phyloP scores from a whole-genome alignment of 2,797 vertebrate species.

The Muraenolepis orangiensis region DNA sequence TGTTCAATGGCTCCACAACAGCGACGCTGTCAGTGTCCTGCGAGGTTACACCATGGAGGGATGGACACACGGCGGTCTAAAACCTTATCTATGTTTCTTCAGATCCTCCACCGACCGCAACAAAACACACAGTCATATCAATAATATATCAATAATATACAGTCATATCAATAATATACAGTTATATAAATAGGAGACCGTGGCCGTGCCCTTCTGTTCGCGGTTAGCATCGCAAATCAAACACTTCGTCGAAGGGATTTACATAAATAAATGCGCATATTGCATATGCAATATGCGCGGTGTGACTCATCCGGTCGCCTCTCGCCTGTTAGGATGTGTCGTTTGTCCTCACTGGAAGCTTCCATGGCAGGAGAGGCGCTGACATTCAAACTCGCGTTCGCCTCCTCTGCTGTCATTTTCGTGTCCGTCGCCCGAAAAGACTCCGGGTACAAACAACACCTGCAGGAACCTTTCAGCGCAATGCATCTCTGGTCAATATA shows the following conservation, averaged over 20 bases:
- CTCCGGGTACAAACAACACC: slow-evolving; percentile 51
- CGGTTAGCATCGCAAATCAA: background rate
- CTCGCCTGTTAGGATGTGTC: slow-evolving; percentile 57
- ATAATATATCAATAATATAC: too few relatives aligned
- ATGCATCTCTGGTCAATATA: too few relatives aligned
- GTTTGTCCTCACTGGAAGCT: slow-evolving; percentile 24
- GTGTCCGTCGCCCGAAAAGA: slow-evolving; percentile 27
- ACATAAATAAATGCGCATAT: background rate
- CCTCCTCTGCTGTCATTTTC: slow-evolving; percentile 50
- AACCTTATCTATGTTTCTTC: background rate
- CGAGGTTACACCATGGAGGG: background rate
- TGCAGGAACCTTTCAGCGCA: slow-evolving; percentile 5
- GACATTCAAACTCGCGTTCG: background rate
- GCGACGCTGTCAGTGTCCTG: background rate
- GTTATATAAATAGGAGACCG: background rate
- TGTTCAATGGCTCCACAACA: background rate
- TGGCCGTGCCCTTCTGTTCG: background rate
- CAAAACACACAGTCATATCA: too few relatives aligned
- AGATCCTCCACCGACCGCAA: too few relatives aligned
- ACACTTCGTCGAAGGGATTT: background rate
- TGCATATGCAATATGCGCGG: too few relatives aligned
- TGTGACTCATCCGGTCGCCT: background rate
- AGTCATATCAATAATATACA: background rate
- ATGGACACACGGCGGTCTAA: background rate
- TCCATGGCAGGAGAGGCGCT: slow-evolving; percentile 5